phyloP scores from a whole-genome alignment of 2,113 vertebrate species.

The Dromiciops gliroides region DNA sequence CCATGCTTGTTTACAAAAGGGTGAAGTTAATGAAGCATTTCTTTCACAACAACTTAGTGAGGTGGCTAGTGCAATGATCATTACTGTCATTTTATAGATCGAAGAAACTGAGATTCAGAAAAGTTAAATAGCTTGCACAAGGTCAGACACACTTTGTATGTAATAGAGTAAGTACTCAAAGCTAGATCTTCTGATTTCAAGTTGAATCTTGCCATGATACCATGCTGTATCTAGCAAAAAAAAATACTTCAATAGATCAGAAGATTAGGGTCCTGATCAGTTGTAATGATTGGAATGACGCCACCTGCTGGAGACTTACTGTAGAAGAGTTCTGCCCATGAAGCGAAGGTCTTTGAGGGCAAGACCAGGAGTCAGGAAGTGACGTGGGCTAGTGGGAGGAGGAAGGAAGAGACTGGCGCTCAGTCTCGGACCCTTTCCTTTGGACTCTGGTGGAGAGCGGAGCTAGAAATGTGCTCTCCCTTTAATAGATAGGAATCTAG shows the following conservation, averaged over 20 bases:
- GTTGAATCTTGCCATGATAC: background rate
- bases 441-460: too few relatives aligned
- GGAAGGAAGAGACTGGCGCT: too few relatives aligned
- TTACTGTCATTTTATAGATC: background rate
- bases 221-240: background rate
- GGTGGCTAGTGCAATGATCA: background rate
- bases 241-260: background rate
- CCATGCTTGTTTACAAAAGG: background rate
- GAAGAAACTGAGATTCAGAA: background rate
- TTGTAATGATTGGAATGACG: too few relatives aligned
- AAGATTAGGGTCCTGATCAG: background rate
- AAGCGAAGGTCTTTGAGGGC: too few relatives aligned
- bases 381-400: too few relatives aligned
- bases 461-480: too few relatives aligned
- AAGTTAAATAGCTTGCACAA: background rate
- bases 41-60: background rate
- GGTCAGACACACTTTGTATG: background rate
- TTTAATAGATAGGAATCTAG: too few relatives aligned
- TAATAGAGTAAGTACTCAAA: background rate
- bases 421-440: too few relatives aligned
- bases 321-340: too few relatives aligned
- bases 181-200: background rate
- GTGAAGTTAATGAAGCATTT: background rate
- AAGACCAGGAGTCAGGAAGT: too few relatives aligned
- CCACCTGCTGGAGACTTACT: too few relatives aligned